Conservation (phyloP, 2,888 invertebrate genomes). For the Drosophila buzzatii region DNA sequence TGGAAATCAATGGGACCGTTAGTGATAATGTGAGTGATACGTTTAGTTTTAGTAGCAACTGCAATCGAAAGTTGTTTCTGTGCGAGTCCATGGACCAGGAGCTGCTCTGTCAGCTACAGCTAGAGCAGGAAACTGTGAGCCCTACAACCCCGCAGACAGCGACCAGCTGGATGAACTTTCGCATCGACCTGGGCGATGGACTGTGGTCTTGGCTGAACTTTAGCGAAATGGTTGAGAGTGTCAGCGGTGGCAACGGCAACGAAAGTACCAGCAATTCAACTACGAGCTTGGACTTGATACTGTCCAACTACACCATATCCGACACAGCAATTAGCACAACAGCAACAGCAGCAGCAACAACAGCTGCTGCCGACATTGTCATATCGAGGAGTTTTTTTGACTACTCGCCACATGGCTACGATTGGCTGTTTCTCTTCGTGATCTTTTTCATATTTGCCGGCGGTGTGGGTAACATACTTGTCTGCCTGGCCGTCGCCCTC, state of each 20-base stretch:
- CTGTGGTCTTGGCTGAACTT: conserved; percentile 70
- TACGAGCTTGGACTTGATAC: conserved; percentile 63
- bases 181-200: conserved; percentile 56
- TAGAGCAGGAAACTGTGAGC: not conserved
- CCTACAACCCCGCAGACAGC: not conserved
- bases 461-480: conserved; percentile 95
- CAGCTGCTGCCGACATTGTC: conserved; percentile 27
- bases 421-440: conserved; percentile 94
- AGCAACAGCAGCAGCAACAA: conserved; percentile 16
- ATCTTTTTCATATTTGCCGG: conserved; percentile 94
- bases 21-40: conserved; percentile 72
- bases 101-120: conserved; percentile 47
- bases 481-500: conserved; percentile 95
- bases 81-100: conserved; percentile 37
- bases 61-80: conserved; percentile 40
- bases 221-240: conserved; percentile 52
- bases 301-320: conserved; percentile 63
- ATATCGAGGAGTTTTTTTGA: conserved; percentile 58
- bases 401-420: conserved; percentile 86
- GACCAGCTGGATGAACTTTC: conserved; percentile 48
- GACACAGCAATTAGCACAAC: conserved; percentile 48
- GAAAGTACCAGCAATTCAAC: conserved; percentile 37
- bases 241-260: conserved; percentile 29
- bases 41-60: conserved; percentile 57
- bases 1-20: conserved; percentile 76